Evolutionary conservation across 2,888 invertebrate species (phyloP).

Genomic region (Endomychus coccineus): DNA sequence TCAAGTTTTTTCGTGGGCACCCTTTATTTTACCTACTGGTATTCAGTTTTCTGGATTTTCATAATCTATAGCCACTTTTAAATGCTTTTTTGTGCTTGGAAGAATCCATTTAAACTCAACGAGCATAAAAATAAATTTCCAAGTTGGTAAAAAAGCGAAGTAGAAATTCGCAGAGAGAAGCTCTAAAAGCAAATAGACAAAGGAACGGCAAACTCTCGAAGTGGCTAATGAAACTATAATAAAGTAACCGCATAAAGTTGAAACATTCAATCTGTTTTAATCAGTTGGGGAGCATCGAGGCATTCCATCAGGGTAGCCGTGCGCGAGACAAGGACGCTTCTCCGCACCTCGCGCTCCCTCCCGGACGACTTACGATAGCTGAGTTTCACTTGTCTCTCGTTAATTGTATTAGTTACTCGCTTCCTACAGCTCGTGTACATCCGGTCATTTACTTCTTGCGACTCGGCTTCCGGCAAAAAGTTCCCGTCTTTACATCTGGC

Average conservation of each 20-base stretch:
- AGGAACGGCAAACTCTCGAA: slow-evolving; percentile 28
- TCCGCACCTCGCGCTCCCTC: slow-evolving; percentile 27
- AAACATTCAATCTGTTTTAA: slow-evolving; percentile 47
- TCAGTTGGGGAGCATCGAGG: slow-evolving; percentile 42
- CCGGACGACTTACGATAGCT: slow-evolving; percentile 44
- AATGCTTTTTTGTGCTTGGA: too few relatives aligned
- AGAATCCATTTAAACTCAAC: too few relatives aligned
- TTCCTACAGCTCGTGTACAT: slow-evolving; percentile 38
- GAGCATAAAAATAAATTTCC: too few relatives aligned
- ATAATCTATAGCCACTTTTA: too few relatives aligned
- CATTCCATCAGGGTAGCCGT: slow-evolving; percentile 36
- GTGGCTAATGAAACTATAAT: slow-evolving; percentile 40
- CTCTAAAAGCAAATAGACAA: slow-evolving; percentile 15
- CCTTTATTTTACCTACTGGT: too few relatives aligned
- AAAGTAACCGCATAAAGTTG: slow-evolving; percentile 41
- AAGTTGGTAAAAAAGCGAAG: too few relatives aligned
- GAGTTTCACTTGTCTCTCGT: slow-evolving; percentile 48
- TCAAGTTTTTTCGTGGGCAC: too few relatives aligned
- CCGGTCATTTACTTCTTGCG: slow-evolving; percentile 27
- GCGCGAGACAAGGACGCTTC: slow-evolving; percentile 19
- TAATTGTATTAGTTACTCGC: slow-evolving; percentile 47
- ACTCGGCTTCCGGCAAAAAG: slow-evolving; percentile 29
- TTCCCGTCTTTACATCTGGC: slow-evolving; percentile 31
- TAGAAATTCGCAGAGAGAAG: too few relatives aligned
- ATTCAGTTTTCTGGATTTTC: too few relatives aligned